These are phyloP conservation scores for Bombylius major DNA, from an alignment of 2,888 invertebrate genomes.

Conservation along the genomic window DNA sequence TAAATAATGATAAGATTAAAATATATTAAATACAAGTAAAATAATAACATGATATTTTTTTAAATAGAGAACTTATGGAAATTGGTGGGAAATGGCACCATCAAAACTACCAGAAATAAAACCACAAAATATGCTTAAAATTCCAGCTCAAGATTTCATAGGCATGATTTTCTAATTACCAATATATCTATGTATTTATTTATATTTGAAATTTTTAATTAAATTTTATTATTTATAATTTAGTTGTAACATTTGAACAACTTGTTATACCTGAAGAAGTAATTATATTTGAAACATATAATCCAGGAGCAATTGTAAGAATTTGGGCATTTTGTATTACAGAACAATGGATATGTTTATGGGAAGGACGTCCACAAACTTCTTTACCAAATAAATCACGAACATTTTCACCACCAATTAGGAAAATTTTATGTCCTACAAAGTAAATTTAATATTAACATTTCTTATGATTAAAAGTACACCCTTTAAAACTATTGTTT, in stretches of 20 bases:
- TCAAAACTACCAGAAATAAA: conserved; percentile 56
- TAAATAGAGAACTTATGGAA: conserved; percentile 65
- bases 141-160: conserved; percentile 68
- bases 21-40: background rate
- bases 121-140: conserved; percentile 53
- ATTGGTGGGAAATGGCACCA: conserved; percentile 73
- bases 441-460: conserved; percentile 35
- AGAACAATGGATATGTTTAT: conserved; percentile 56
- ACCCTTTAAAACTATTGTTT: background rate
- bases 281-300: conserved; percentile 71
- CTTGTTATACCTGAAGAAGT: conserved; percentile 39
- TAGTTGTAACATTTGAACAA: conserved; percentile 33
- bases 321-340: conserved; percentile 54
- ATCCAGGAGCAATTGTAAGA: conserved; percentile 70
- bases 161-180: conserved; percentile 38
- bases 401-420: conserved; percentile 63
- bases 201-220: background rate
- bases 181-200: background rate
- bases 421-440: conserved; percentile 42
- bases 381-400: conserved; percentile 47
- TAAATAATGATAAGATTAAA: background rate
- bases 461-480: background rate
- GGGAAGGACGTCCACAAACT: conserved; percentile 57
- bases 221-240: conserved; percentile 12
- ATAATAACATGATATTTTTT: background rate